Base-by-base conservation (phyloP, 2,797 vertebrate species). In the Echeneis naucrates region DNA sequence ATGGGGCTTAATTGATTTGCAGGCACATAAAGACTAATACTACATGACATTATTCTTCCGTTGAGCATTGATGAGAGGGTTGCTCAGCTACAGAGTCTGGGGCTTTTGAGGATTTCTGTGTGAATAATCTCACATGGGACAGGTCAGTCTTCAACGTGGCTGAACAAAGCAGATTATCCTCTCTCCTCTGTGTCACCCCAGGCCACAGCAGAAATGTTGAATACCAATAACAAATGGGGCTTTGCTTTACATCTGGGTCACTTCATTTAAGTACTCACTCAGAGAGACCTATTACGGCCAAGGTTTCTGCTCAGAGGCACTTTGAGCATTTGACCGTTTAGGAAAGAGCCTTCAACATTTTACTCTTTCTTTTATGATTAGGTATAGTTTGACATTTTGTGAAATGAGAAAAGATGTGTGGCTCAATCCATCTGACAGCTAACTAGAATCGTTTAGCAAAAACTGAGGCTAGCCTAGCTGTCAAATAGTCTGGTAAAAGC, bases 81-180 rank as follows among this genome's bases (percentile, higher is more conserved):
- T 10, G 12, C 26, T 55, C 24, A 16, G 45, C 58, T 69, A 38
- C 66, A 51, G 47, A 30, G 55, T 54, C 38, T 11, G n/a, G 4
- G 50, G 50, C 48, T 72, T 76, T 73, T 72, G 70, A 73, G 78
- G 77, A 74, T 75, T 71, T 48, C 70, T 38, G 69, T 56, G 71
- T 75, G 69, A 80, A 83, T 87, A 89, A 88, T 89, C 82, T 81
- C 72, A 84, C 78, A 72, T 32, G 79, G 75, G 68, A 71, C 55
- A 32, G 72, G 59, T 80, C 56, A 42, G 74, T 63, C 85, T 77
- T 78, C 68, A 81, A 81, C 76, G 73, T 70, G 78, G 80, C 21
- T 79, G 72, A 82, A 87, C 78, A 84, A 84, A 89, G 73, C 66
- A 85, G 83, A 89, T 86, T 85, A 91, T 70, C 64, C 56, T 7